A percentile compares a stretch with the other conserved stretches of the same genome.
Evolutionary conservation across 1,140 invertebrate genomes (phyloP).

Genomic region (Dreissena polymorpha): DNA sequence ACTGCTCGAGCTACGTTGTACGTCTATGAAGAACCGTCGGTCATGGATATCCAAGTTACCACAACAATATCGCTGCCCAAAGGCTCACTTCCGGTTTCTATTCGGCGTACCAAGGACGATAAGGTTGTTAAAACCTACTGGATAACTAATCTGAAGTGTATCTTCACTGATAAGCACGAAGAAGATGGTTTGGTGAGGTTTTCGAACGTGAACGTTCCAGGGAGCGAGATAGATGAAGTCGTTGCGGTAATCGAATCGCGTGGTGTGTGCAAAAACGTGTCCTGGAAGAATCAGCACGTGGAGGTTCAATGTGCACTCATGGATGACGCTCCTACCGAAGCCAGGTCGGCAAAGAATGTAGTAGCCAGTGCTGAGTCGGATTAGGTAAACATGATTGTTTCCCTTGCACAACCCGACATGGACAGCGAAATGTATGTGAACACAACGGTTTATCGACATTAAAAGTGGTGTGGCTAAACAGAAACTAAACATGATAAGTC

Average conservation of each 20-base stretch:
- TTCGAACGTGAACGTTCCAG: not conserved
- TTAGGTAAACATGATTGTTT: no score
- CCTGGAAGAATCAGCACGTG: constrained; percentile 48
- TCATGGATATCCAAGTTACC: constrained; percentile 27
- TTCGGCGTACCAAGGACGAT: constrained; percentile 28
- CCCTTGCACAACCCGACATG: no score
- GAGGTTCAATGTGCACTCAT: constrained; percentile 29
- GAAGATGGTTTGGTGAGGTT: not conserved
- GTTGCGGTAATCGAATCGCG: not conserved
- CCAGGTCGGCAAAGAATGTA: not conserved
- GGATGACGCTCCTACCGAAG: not conserved
- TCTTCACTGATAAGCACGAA: constrained; percentile 28
- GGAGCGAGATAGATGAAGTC: constrained; percentile 1
- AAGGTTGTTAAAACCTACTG: constrained; percentile 18
- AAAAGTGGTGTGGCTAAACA: no score
- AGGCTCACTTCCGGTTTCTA: constrained; percentile 22
- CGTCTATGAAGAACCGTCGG: constrained; percentile 31
- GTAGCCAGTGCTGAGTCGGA: no score
- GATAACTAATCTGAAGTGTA: constrained; percentile 17
- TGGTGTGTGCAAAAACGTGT: constrained; percentile 43
- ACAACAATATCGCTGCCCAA: constrained; percentile 33
- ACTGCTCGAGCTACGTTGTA: constrained; percentile 35
- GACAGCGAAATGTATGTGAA: no score
- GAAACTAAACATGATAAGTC: no score
- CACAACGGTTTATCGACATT: no score